Conservation (phyloP, 2,888 invertebrate species). For the Merodon equestris region DNA sequence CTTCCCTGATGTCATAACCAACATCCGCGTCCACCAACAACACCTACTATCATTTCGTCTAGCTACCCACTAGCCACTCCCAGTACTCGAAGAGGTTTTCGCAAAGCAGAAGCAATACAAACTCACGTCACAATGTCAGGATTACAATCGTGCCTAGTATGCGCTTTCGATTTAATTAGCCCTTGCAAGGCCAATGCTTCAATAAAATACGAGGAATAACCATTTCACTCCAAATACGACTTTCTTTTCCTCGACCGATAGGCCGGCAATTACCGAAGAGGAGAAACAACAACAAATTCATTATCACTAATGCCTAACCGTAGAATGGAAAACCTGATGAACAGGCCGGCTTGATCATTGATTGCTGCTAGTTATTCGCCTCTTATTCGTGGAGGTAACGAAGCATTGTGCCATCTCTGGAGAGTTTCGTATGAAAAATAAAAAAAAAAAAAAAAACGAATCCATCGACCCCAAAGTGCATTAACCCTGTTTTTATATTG, state of each 20-base stretch:
- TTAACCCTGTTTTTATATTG: conserved; percentile 49
- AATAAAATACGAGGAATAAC: conserved; percentile 35
- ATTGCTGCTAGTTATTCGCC: background rate
- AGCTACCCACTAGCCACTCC: too few relatives aligned
- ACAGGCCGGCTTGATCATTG: conserved; percentile 28
- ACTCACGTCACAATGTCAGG: background rate
- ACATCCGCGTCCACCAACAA: too few relatives aligned
- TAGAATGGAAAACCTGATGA: conserved; percentile 62
- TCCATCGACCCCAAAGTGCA: conserved; percentile 67
- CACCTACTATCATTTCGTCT: too few relatives aligned
- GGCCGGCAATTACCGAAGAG: too few relatives aligned
- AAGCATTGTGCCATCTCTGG: conserved; percentile 47
- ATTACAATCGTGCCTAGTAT: conserved; percentile 1
- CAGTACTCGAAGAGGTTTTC: too few relatives aligned
- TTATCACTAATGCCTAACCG: conserved; percentile 56
- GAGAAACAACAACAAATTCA: conserved; percentile 46
- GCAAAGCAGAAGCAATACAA: too few relatives aligned
- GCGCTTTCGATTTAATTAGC: conserved; percentile 59
- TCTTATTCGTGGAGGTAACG: background rate
- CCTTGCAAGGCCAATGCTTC: conserved; percentile 39
- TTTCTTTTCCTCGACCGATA: conserved; percentile 51
- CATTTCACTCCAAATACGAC: conserved; percentile 50
- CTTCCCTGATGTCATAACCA: too few relatives aligned
- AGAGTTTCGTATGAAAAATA: conserved; percentile 9
- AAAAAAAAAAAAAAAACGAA: conserved; percentile 40